Evolutionary conservation across 2,113 vertebrate species (phyloP).

Genomic region (Lepisosteus oculatus): DNA sequence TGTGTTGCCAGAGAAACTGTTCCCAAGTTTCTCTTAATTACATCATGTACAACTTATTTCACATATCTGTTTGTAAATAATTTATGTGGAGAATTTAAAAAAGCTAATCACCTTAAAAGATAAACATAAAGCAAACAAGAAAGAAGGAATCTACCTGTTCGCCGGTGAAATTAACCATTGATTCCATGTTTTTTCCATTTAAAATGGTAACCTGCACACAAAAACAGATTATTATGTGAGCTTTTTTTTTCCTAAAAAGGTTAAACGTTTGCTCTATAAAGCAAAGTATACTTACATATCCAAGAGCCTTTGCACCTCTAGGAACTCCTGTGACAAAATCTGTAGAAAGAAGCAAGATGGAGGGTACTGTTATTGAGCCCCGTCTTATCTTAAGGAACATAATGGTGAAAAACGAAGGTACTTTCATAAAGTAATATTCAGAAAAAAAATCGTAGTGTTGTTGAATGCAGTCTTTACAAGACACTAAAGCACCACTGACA

Average conservation of each 20-base stretch:
- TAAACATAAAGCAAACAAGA: too few relatives aligned
- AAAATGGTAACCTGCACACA: conserved; percentile 87
- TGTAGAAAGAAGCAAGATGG: conserved; percentile 45
- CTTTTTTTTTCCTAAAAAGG: neutral
- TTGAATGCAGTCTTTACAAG: too few relatives aligned
- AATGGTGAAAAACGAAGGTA: too few relatives aligned
- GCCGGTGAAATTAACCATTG: conserved; percentile 90
- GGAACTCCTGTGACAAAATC: conserved; percentile 94
- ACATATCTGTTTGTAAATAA: too few relatives aligned
- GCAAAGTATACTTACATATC: conserved; percentile 76
- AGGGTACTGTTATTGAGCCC: neutral
- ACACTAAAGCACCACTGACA: too few relatives aligned
- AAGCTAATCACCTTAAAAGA: too few relatives aligned
- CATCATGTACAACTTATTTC: too few relatives aligned
- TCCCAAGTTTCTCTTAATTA: too few relatives aligned
- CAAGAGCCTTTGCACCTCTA: conserved; percentile 87
- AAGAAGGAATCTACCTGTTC: conserved; percentile 71
- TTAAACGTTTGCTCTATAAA: neutral
- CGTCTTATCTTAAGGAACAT: neutral
- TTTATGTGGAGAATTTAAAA: too few relatives aligned
- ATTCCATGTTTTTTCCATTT: conserved; percentile 84
- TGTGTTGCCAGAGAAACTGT: too few relatives aligned
- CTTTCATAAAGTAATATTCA: too few relatives aligned
- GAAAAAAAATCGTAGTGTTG: too few relatives aligned
- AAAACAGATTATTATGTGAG: conserved; percentile 23